These are phyloP conservation scores for Sympetrum striolatum DNA, from an alignment of 2,888 invertebrate genomes.

Conservation along the genomic window DNA sequence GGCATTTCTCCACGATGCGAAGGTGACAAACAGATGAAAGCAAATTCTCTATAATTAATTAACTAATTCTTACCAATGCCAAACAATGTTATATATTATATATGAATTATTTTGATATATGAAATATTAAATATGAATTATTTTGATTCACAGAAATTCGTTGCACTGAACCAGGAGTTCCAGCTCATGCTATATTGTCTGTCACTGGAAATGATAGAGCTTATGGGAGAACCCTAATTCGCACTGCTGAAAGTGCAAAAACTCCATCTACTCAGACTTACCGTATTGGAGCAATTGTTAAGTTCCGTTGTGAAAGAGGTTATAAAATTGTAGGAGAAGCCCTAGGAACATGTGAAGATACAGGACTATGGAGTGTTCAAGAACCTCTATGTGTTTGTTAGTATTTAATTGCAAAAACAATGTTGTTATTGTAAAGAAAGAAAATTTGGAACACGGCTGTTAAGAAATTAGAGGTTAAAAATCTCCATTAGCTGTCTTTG, in stretches of 20 bases:
- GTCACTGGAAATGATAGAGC: conserved; percentile 90
- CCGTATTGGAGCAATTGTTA: conserved; percentile 84
- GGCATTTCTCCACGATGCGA: conserved; percentile 85
- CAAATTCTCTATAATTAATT: neutral
- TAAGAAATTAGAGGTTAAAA: too few species aligned
- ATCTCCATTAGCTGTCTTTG: too few species aligned
- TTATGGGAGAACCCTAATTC: conserved; percentile 82
- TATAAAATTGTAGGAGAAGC: conserved; percentile 88
- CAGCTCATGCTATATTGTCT: conserved; percentile 84
- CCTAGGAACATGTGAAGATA: conserved; percentile 84
- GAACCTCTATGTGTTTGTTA: conserved; percentile 86
- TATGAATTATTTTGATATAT: too few species aligned
- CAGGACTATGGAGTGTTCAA: conserved; percentile 83
- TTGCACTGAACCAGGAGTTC: conserved; percentile 81
- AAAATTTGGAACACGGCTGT: too few species aligned
- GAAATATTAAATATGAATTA: neutral
- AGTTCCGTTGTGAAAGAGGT: conserved; percentile 88
- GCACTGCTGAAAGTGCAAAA: conserved; percentile 72
- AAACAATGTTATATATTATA: too few species aligned
- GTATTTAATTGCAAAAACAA: conserved; percentile 54
- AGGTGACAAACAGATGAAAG: conserved; percentile 62
- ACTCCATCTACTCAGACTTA: conserved; percentile 77
- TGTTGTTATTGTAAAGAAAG: neutral
- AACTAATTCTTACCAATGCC: too few species aligned
- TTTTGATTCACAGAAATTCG: conserved; percentile 73